phyloP scores from a whole-genome alignment of 2,888 invertebrate genomes.

The Dermolepida albohirtum region DNA sequence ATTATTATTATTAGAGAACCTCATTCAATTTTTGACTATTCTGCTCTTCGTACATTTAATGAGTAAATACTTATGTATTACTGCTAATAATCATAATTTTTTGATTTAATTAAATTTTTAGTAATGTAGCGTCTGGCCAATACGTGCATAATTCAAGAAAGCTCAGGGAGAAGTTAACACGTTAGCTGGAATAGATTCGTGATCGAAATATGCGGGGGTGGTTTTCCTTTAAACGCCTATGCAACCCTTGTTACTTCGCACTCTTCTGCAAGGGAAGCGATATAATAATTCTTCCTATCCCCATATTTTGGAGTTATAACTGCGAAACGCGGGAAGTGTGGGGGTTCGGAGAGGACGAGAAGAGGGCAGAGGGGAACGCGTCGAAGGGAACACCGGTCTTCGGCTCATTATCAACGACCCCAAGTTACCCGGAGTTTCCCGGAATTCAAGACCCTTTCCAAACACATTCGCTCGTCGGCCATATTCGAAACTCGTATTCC shows the following conservation, averaged over 20 bases:
- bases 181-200: too few species aligned
- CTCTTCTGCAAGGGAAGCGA: constrained; percentile 48
- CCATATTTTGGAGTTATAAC: constrained; percentile 61
- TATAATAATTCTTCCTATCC: constrained; percentile 59
- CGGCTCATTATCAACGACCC: constrained; percentile 60
- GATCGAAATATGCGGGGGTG: not conserved
- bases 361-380: constrained; percentile 2
- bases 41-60: too few species aligned
- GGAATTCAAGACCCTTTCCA: constrained; percentile 54
- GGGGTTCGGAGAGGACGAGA: constrained; percentile 38
- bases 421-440: constrained; percentile 55
- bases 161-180: too few species aligned
- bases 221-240: constrained; percentile 53
- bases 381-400: constrained; percentile 51
- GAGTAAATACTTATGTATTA: too few species aligned
- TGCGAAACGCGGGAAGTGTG: constrained; percentile 51
- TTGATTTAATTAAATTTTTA: too few species aligned
- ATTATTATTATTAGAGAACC: too few species aligned
- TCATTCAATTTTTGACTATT: too few species aligned
- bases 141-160: too few species aligned
- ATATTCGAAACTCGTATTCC: constrained; percentile 48
- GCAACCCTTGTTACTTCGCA: constrained; percentile 53
- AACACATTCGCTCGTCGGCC: constrained; percentile 54
- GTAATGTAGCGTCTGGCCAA: too few species aligned
- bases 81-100: too few species aligned